Evolutionary conservation across 2,113 vertebrate genomes (phyloP).

Genomic region (Dasyornis broadbenti): DNA sequence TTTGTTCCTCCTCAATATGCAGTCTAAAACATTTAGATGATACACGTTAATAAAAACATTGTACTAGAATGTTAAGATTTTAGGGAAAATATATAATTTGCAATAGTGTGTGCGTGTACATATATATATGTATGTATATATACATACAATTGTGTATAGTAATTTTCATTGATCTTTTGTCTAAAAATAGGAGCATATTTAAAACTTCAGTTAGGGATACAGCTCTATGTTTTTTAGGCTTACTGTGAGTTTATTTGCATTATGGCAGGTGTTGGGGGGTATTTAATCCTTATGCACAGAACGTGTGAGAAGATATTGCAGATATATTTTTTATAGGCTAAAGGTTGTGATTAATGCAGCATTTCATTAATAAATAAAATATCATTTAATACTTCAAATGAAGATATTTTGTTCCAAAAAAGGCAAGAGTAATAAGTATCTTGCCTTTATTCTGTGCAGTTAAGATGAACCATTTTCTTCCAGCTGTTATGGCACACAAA

Average conservation of each 20-base stretch:
- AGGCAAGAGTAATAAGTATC: background rate
- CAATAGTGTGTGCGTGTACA: background rate
- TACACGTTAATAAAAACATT: background rate
- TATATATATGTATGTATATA: too few species aligned
- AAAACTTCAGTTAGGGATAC: background rate
- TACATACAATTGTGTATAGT: background rate
- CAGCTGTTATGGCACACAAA: background rate
- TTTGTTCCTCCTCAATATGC: background rate
- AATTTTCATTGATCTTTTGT: background rate
- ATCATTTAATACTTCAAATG: too few species aligned
- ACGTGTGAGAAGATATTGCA: background rate
- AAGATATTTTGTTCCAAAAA: background rate
- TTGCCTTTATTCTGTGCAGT: background rate
- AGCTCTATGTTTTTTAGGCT: background rate
- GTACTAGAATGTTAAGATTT: background rate
- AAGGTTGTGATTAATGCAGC: background rate
- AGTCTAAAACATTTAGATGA: background rate
- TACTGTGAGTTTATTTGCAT: background rate
- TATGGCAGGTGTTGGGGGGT: background rate
- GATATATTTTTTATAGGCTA: background rate
- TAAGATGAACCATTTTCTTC: background rate
- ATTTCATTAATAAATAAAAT: background rate
- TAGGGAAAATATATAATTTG: background rate
- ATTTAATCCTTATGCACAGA: background rate
- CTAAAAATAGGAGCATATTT: background rate